Evolutionary conservation across 2,888 invertebrate species (phyloP).

Genomic region (Ochropleura plecta): DNA sequence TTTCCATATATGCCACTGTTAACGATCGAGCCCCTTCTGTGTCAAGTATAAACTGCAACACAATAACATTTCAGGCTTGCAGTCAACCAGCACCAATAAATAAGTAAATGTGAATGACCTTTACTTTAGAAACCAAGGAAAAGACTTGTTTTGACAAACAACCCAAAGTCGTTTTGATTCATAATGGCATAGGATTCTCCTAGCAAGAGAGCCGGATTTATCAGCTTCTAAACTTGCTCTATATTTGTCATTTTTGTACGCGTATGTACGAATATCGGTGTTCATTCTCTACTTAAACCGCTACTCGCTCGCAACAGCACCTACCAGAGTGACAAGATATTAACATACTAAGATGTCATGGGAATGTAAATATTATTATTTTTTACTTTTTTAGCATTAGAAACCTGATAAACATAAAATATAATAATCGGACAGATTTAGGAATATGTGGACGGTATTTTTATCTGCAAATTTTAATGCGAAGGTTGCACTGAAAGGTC

Average conservation of each 20-base stretch:
- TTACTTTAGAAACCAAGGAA: neutral
- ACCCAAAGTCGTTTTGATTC: neutral
- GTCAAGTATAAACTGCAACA: neutral
- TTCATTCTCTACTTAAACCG: slow-evolving; percentile 3
- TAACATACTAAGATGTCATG: slow-evolving; percentile 48
- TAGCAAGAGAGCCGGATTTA: no score
- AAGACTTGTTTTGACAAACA: neutral
- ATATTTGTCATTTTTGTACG: neutral
- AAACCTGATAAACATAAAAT: slow-evolving; percentile 24
- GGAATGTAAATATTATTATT: slow-evolving; percentile 42
- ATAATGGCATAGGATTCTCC: neutral
- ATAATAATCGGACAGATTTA: slow-evolving; percentile 10
- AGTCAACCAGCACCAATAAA: neutral
- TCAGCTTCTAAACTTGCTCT: neutral
- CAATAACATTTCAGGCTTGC: neutral
- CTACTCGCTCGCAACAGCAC: slow-evolving; percentile 11
- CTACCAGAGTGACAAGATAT: neutral
- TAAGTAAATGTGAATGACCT: neutral
- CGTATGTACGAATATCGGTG: no score
- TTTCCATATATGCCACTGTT: neutral
- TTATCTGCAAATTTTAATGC: neutral
- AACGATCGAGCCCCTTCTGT: neutral
- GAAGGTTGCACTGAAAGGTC: slow-evolving; percentile 13
- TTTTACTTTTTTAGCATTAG: slow-evolving; percentile 28
- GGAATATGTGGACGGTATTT: neutral